Conservation (phyloP, 1,140 invertebrate genomes). For the Drosophila ananassae region DNA sequence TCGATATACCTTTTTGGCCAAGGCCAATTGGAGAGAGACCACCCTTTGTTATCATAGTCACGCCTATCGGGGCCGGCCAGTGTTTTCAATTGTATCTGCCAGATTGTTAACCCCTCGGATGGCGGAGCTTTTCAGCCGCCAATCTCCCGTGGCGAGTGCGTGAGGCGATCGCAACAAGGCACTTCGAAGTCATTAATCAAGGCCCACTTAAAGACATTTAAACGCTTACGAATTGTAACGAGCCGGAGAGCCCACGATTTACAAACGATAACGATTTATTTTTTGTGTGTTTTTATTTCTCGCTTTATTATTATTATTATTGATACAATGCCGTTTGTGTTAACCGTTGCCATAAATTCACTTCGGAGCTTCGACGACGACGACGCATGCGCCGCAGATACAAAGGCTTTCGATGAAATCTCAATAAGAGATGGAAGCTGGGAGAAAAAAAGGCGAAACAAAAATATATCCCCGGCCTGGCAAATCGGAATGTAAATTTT, state of each 20-base stretch:
- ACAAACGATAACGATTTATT: conserved; percentile 64
- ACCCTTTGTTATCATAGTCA: conserved; percentile 51
- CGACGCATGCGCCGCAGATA: conserved; percentile 68
- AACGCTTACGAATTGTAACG: conserved; percentile 78
- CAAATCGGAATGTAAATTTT: conserved; percentile 78
- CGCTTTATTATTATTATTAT: conserved; percentile 57
- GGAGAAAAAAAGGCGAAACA: conserved; percentile 19
- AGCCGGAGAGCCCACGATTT: conserved; percentile 56
- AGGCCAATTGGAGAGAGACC: conserved; percentile 22
- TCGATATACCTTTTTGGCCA: conserved; percentile 33
- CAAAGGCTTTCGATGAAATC: conserved; percentile 78
- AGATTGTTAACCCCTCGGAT: conserved; percentile 8
- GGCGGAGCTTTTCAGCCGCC: conserved; percentile 42
- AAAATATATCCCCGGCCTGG: conserved; percentile 43
- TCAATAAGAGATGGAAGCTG: conserved; percentile 58
- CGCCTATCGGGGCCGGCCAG: conserved; percentile 21
- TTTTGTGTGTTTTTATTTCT: conserved; percentile 35
- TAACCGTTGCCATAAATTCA: conserved; percentile 76
- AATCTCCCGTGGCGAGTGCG: conserved; percentile 64
- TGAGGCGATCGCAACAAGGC: conserved; percentile 51
- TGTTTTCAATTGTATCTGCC: conserved; percentile 7
- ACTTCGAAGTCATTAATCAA: conserved; percentile 74
- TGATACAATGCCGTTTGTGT: conserved; percentile 75
- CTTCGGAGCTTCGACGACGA: conserved; percentile 8
- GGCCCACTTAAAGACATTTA: conserved; percentile 74